phyloP scores from a whole-genome alignment of 2,113 vertebrate species.

The Phoxinus phoxinus region DNA sequence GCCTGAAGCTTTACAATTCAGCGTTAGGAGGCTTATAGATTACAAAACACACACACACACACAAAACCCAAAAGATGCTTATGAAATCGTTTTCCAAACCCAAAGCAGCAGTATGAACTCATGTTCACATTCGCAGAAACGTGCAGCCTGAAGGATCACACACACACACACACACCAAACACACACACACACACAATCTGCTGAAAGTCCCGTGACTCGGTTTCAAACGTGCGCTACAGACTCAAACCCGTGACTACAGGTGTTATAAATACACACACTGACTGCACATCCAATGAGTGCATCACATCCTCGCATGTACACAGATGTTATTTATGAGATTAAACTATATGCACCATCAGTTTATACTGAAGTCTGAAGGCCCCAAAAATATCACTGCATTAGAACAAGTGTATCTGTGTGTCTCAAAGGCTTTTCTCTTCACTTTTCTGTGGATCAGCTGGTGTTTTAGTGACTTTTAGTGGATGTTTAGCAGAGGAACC shows the following conservation, averaged over 20 bases:
- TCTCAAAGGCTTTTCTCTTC: too few relatives aligned
- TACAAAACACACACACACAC: conserved; percentile 21
- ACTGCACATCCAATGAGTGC: background rate
- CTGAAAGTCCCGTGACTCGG: background rate
- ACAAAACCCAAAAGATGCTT: conserved; percentile 12
- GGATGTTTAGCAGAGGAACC: too few relatives aligned
- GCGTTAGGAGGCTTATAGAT: conserved; percentile 33
- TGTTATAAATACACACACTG: background rate
- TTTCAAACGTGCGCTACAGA: background rate
- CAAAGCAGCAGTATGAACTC: conserved; percentile 5
- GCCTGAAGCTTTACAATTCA: conserved; percentile 24
- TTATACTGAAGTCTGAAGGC: too few relatives aligned
- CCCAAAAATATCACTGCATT: too few relatives aligned
- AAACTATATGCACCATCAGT: too few relatives aligned
- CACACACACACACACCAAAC: conserved; percentile 25
- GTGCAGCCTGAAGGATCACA: conserved; percentile 30
- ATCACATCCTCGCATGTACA: background rate
- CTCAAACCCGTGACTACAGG: background rate
- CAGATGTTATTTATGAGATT: background rate
- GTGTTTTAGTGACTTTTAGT: too few relatives aligned
- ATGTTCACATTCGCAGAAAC: conserved; percentile 5
- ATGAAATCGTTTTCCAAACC: conserved; percentile 16
- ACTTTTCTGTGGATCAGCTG: too few relatives aligned
- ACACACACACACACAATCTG: conserved; percentile 25
- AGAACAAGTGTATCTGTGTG: too few relatives aligned